Base-by-base conservation (phyloP, 2,888 invertebrate genomes). In the Strigamia crassipes region DNA sequence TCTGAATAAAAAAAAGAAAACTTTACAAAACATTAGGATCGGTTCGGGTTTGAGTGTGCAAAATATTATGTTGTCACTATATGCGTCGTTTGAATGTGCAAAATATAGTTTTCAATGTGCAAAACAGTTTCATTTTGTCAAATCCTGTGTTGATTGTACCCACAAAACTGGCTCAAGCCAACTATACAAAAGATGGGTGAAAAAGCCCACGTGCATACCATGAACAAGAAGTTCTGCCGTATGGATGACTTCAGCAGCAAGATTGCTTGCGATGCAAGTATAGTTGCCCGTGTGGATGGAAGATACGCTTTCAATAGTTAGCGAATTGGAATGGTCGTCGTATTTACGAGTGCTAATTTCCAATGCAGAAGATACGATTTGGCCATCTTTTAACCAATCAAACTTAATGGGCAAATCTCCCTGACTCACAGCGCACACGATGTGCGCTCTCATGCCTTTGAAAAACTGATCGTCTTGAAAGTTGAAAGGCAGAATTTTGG, bases 331-430 rank as follows among this genome's bases (percentile, higher is more conserved):
- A 41, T 84, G 82, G 9, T 80, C 27, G 13, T 84, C 84, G 18
- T 84, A 80, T 77, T 83, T 82, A 66, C 83, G 80, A 18, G 84
- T 84, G 41, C 56, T 81, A 41, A 85, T 83, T 31, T 84, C 85
- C 83, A 31, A 27, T 0, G 86, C 85, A 73, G 87, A 86, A 6
- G 84, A 84, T 42, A 88, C 85, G 21, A 87, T 87, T 73, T 86
- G 85, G 83, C 87, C 87, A 12, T 88, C 82, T 27, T 56, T 66
- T 15, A 84, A 91, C 95, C 95, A 95, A 80, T 90, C 90, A 83
- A 95, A 92, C 84, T 90, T 91, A 83, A 95, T 90, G 1, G 95
- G 95, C 85, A 92, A 91, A 88, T 95, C 95, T 83, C 95, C 94
- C 87, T 93, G 93, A 84, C 90, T 91, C 79, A 93, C 90, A 79